These are phyloP conservation scores for Pogoniulus pusillus DNA, from an alignment of 2,797 vertebrate genomes.

Conservation along the genomic window DNA sequence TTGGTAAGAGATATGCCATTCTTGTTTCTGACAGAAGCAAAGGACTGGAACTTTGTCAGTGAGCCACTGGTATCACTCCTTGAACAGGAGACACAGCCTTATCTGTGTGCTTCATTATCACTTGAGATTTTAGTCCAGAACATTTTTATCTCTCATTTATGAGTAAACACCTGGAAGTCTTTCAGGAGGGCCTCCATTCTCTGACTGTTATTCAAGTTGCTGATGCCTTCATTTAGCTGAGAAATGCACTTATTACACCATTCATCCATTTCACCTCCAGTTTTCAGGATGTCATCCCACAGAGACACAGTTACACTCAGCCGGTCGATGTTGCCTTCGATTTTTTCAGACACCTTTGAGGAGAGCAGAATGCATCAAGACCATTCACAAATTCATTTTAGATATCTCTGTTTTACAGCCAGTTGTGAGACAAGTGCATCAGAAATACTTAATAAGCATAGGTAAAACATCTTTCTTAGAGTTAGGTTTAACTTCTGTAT, in stretches of 20 bases:
- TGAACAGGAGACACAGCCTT: not conserved
- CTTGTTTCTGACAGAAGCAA: not conserved
- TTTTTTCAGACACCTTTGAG: constrained; percentile 85
- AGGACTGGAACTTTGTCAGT: not conserved
- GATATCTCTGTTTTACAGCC: not conserved
- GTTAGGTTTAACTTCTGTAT: not conserved
- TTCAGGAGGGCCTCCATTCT: constrained; percentile 80
- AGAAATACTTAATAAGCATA: not conserved
- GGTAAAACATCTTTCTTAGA: not conserved
- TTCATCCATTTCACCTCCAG: constrained; percentile 85
- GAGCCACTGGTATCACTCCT: not conserved
- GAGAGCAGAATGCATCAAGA: constrained; percentile 7
- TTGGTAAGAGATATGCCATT: not conserved
- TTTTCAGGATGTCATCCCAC: constrained; percentile 88
- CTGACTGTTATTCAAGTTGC: constrained; percentile 81
- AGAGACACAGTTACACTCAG: constrained; percentile 80
- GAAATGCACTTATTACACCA: constrained; percentile 84
- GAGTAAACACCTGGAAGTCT: constrained; percentile 85
- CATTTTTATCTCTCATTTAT: not conserved
- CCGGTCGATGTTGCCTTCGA: constrained; percentile 86
- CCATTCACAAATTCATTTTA: not conserved
- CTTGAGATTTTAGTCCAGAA: not conserved
- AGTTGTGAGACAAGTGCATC: not conserved
- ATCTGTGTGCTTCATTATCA: not conserved
- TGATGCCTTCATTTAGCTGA: constrained; percentile 82